Evolutionary conservation across 2,888 invertebrate genomes (phyloP).

Genomic region (Hoplodrina ambigua): DNA sequence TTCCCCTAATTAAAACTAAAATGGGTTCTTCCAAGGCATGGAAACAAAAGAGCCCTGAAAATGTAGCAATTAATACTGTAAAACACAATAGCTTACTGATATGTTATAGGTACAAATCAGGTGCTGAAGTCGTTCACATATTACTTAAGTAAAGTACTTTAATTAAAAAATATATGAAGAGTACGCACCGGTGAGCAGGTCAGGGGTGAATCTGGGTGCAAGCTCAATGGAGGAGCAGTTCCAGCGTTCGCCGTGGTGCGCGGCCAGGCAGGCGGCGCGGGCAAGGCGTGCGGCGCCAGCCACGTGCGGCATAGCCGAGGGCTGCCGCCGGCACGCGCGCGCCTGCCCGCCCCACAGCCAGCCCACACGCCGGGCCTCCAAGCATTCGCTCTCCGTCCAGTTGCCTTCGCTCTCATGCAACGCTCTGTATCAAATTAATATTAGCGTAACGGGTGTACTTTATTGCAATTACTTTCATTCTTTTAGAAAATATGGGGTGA

Average conservation of each 20-base stretch:
- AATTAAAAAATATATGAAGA: slow-evolving; percentile 45
- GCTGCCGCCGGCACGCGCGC: slow-evolving; percentile 92
- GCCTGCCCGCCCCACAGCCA: slow-evolving; percentile 91
- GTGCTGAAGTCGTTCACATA: background rate
- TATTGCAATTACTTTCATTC: slow-evolving; percentile 14
- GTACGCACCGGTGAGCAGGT: slow-evolving; percentile 93
- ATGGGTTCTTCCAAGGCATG: slow-evolving; percentile 7
- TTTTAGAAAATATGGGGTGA: slow-evolving; percentile 22
- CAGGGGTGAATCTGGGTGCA: slow-evolving; percentile 94
- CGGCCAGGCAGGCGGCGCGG: slow-evolving; percentile 92
- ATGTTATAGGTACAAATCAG: background rate
- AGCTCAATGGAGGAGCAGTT: slow-evolving; percentile 94
- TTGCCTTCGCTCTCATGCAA: slow-evolving; percentile 85
- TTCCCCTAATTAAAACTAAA: slow-evolving; percentile 61
- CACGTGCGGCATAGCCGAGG: slow-evolving; percentile 93
- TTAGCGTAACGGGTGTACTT: slow-evolving; percentile 31
- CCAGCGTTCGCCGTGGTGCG: slow-evolving; percentile 94
- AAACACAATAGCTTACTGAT: background rate
- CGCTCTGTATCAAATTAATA: slow-evolving; percentile 71
- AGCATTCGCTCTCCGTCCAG: slow-evolving; percentile 86
- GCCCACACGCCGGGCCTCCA: slow-evolving; percentile 84
- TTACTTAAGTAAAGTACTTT: slow-evolving; percentile 35
- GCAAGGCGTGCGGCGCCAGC: slow-evolving; percentile 93
- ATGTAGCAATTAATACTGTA: background rate
- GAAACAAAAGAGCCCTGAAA: slow-evolving; percentile 11